Percentiles rank a stretch among this genome's conserved stretches.
phyloP scores from a whole-genome alignment of 2,888 invertebrate species.

The Acleris laterana region DNA sequence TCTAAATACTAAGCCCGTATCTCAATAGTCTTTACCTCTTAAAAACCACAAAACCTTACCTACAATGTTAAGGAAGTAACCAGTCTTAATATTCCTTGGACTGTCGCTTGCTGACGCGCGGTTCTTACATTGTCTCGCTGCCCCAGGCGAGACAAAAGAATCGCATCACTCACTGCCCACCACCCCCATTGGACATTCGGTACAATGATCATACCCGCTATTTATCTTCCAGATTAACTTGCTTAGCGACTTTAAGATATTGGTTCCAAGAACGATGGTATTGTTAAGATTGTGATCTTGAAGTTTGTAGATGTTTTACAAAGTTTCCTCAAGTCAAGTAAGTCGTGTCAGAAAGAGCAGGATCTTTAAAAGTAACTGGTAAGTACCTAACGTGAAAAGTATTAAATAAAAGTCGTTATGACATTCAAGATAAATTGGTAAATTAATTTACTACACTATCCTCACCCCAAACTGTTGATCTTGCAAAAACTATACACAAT shows the following conservation, averaged over 20 bases:
- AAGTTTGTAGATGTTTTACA: neutral
- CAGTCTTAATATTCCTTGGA: constrained; percentile 42
- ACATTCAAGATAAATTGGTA: neutral
- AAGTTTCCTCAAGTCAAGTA: neutral
- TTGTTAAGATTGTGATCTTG: neutral
- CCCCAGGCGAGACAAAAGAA: constrained; percentile 77
- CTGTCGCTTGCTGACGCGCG: constrained; percentile 74
- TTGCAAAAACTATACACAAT: constrained; percentile 67
- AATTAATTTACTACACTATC: constrained; percentile 14
- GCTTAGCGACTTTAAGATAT: constrained; percentile 61
- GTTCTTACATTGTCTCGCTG: constrained; percentile 70
- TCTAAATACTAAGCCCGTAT: no score
- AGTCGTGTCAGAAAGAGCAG: no score
- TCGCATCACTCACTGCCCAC: constrained; percentile 77
- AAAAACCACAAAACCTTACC: neutral
- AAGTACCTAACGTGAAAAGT: no score
- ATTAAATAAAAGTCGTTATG: neutral
- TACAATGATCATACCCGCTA: constrained; percentile 71
- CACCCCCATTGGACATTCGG: constrained; percentile 54
- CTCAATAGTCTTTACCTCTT: no score
- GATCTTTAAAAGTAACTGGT: no score
- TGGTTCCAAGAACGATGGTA: constrained; percentile 12
- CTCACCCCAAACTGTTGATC: constrained; percentile 39
- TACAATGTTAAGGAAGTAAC: neutral
- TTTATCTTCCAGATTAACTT: constrained; percentile 82